Evolutionary conservation across 2,888 invertebrate species (phyloP).

Genomic region (Aquatica leii): DNA sequence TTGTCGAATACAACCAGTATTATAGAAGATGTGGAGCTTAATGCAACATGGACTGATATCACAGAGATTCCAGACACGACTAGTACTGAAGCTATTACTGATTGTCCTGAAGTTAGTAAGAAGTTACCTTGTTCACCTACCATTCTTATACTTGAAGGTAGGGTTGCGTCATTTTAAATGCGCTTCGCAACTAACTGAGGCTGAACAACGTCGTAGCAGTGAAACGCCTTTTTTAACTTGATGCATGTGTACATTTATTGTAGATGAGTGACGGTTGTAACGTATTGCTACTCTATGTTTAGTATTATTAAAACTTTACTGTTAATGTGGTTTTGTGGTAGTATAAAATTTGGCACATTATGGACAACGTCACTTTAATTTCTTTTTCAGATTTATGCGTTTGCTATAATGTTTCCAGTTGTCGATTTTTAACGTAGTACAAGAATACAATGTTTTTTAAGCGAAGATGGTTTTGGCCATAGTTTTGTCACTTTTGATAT

Average conservation of each 20-base stretch:
- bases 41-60: constrained; percentile 15
- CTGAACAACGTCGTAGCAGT: constrained; percentile 14
- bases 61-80: constrained; percentile 33
- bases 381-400: no score
- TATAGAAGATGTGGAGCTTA: background rate
- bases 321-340: no score
- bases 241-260: background rate
- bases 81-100: constrained; percentile 41
- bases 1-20: background rate
- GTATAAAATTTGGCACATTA: no score
- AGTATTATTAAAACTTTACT: background rate
- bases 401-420: no score
- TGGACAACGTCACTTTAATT: no score
- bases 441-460: no score
- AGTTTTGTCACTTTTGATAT: no score
- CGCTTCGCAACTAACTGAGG: constrained; percentile 44
- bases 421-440: no score
- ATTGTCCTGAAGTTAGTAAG: constrained; percentile 59
- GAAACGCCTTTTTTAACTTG: constrained; percentile 11
- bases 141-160: constrained; percentile 88
- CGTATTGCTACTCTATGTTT: background rate
- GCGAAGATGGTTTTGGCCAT: no score
- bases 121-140: constrained; percentile 72
- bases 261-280: background rate
- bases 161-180: constrained; percentile 46